These are phyloP conservation scores for Sceloporus undulatus DNA, from an alignment of 2,113 vertebrate genomes.

Conservation along the genomic window DNA sequence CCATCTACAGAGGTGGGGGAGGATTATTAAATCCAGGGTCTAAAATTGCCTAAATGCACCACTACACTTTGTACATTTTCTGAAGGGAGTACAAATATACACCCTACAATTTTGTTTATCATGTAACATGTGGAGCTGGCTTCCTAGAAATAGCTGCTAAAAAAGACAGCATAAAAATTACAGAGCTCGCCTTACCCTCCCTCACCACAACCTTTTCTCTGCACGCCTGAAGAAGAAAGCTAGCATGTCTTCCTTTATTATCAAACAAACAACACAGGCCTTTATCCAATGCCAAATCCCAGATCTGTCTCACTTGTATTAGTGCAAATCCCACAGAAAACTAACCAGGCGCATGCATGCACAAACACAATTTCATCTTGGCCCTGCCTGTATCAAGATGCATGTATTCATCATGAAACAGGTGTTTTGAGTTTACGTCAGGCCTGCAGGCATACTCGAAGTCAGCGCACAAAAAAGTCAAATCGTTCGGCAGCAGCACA, in stretches of 20 bases:
- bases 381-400: conserved; percentile 14
- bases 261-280: conserved; percentile 54
- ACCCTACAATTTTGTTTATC: too few relatives aligned
- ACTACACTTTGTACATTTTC: not conserved
- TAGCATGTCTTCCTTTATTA: conserved; percentile 68
- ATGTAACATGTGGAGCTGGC: conserved; percentile 44
- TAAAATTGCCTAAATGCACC: too few relatives aligned
- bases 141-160: conserved; percentile 59
- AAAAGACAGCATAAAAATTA: conserved; percentile 69
- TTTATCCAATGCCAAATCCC: conserved; percentile 63
- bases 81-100: not conserved
- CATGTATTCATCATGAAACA: conserved; percentile 29
- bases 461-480: conserved; percentile 4
- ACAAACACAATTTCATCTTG: conserved; percentile 25
- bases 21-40: too few relatives aligned
- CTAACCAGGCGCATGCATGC: accelerated
- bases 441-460: not conserved
- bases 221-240: conserved; percentile 57
- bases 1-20: not conserved
- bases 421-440: conserved; percentile 29
- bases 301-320: conserved; percentile 45
- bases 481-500: conserved; percentile 38
- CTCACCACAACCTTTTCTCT: conserved; percentile 64
- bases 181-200: conserved; percentile 66
- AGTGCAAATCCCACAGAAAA: conserved; percentile 47